Base-by-base conservation (phyloP, 2,888 invertebrate genomes). In the Ethmia dodecea region DNA sequence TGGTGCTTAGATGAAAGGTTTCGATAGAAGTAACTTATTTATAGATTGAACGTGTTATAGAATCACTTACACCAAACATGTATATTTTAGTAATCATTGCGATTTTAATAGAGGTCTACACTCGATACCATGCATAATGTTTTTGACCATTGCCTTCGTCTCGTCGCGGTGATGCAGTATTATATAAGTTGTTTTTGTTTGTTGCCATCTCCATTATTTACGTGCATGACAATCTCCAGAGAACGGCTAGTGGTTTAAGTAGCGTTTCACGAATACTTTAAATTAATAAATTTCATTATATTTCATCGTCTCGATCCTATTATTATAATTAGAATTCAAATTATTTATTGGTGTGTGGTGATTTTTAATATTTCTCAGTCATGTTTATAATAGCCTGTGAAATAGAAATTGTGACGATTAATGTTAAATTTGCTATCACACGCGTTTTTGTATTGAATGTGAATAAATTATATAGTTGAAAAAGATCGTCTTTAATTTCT, bases 371-470 rank as follows among this genome's bases (percentile, higher is more conserved):
- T 83, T 76, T 57, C 47, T 71, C 61, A 46, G 47, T 71, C 61
- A 46, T 49, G 46, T 57, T 55, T 49, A 52, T 68, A 64, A 60
- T 57, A 56, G 61, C 58, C 55, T 46, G 50, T 45, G 45, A 49
- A 37, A 39, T 62, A 54, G 45, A 44, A 44, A 47, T 49, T 59
- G 54, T 67, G 63, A 61, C 50, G 67, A 73, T 61, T 62, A 64
- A 80, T 80, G 68, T 84, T 78, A 75, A 74, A 77, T 69, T 62
- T 69, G 46, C 70, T 61, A 63, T 76, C 80, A 78, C 83, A 76
- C 80, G 67, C 69, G 77, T 84, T 86, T n/a, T 86, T 86, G 83
- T 83, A 84, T 86, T 84, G 83, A 80, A 84, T 84, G 84, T 84
- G 79, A 84, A 84, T 86, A 84, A 84, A 84, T 75, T 73, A 83